phyloP scores from a whole-genome alignment of 2,113 vertebrate species.

The Anser cygnoides region DNA sequence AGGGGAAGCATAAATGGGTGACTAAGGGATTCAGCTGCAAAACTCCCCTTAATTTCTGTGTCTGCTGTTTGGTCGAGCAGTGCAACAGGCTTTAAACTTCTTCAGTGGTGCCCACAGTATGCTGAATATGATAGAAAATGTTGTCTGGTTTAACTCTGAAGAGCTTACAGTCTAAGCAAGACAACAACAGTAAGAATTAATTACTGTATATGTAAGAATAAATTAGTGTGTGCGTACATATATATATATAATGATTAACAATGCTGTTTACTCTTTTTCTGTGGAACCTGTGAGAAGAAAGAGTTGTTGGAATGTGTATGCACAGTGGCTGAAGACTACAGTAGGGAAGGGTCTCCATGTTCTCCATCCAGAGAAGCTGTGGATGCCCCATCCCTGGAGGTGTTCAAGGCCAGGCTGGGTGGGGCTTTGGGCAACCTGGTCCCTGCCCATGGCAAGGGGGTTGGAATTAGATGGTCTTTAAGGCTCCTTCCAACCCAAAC shows the following conservation, averaged over 20 bases:
- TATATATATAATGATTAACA: neutral
- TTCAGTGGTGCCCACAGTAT: neutral
- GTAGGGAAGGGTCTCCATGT: neutral
- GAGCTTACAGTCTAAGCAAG: neutral
- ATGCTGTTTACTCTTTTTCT: neutral
- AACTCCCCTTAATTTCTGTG: conserved; percentile 21
- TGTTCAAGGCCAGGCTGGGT: neutral
- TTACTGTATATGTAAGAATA: neutral
- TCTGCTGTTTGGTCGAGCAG: conserved; percentile 15
- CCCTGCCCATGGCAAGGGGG: neutral
- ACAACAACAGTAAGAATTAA: neutral
- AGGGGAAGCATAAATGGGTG: conserved; percentile 35
- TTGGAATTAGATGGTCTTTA: neutral
- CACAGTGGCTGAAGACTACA: neutral
- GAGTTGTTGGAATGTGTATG: neutral
- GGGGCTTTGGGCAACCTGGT: neutral
- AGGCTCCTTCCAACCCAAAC: neutral
- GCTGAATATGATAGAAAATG: neutral
- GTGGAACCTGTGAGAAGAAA: neutral
- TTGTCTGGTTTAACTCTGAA: neutral
- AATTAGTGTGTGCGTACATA: neutral
- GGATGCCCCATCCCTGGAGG: neutral
- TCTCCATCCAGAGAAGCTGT: neutral
- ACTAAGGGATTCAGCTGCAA: conserved; percentile 35
- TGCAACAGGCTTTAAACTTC: conserved; percentile 6